These are phyloP conservation scores for Danio tinwini DNA, from an alignment of 2,797 vertebrate genomes.

Conservation along the genomic window DNA sequence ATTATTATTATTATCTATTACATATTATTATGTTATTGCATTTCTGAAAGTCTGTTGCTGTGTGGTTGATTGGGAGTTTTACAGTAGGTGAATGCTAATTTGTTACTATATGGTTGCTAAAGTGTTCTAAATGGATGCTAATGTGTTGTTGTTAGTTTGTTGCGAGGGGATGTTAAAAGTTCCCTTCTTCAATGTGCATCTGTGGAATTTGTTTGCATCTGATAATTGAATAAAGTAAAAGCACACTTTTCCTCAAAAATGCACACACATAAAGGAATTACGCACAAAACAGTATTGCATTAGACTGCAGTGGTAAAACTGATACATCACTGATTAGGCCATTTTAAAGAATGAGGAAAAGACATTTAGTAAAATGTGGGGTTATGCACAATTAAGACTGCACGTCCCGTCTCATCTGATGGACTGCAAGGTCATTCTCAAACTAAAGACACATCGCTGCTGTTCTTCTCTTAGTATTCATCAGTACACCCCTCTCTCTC, in stretches of 20 bases:
- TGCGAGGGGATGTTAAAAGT: background rate
- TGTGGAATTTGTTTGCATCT: background rate
- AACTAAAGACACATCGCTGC: slow-evolving; percentile 36
- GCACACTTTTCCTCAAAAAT: background rate
- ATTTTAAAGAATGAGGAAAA: slow-evolving; percentile 24
- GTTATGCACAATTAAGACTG: background rate
- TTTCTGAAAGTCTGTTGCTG: too few species aligned
- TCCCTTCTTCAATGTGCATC: background rate
- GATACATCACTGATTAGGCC: background rate
- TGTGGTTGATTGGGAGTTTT: too few species aligned
- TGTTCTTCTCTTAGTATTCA: slow-evolving; percentile 41
- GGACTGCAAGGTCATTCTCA: slow-evolving; percentile 37
- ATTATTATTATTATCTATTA: too few species aligned
- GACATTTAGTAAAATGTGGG: slow-evolving; percentile 22
- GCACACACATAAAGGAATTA: background rate
- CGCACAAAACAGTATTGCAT: background rate
- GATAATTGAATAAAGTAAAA: background rate
- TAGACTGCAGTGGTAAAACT: background rate
- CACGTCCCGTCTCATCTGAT: slow-evolving; percentile 27
- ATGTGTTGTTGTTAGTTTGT: background rate
- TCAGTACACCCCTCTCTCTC: slow-evolving; percentile 11
- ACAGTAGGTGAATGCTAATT: too few species aligned
- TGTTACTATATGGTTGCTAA: too few species aligned
- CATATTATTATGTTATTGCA: too few species aligned
- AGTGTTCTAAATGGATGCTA: background rate